Evolutionary conservation across 2,888 invertebrate genomes (phyloP).

Genomic region (Harpalus rubripes): DNA sequence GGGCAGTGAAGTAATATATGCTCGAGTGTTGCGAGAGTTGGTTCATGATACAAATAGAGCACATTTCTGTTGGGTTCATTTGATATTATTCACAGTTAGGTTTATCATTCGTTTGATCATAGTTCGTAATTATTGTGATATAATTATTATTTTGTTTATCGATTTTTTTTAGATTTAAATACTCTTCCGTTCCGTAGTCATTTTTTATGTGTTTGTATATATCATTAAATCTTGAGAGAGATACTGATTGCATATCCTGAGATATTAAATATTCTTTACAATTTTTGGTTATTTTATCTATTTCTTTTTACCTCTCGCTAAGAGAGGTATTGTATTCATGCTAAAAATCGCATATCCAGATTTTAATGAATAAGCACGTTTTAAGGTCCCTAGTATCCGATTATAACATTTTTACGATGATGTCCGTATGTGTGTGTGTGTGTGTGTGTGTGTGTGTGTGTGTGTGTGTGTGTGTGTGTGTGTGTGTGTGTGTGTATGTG

Average conservation of each 20-base stretch:
- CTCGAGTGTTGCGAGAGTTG: too few species aligned
- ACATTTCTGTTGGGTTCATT: neutral
- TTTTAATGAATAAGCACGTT: too few species aligned
- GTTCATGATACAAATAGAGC: neutral
- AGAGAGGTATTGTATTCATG: too few species aligned
- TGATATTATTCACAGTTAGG: neutral
- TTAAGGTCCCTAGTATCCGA: too few species aligned
- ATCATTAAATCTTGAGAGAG: neutral
- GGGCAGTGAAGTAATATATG: too few species aligned
- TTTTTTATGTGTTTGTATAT: constrained; percentile 13
- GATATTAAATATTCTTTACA: neutral
- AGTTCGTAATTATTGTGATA: neutral
- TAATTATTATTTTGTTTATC: constrained; percentile 4
- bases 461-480: too few species aligned
- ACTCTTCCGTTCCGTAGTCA: neutral
- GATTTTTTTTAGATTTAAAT: neutral
- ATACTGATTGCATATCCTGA: neutral
- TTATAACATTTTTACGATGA: too few species aligned
- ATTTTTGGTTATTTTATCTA: neutral
- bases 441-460: too few species aligned
- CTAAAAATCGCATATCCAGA: too few species aligned
- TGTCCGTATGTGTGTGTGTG: too few species aligned
- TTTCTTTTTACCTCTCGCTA: too few species aligned
- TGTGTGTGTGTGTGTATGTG: too few species aligned
- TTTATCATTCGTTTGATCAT: neutral